Conservation (phyloP, 2,888 invertebrate species). For the Rhorus exstirpatorius region DNA sequence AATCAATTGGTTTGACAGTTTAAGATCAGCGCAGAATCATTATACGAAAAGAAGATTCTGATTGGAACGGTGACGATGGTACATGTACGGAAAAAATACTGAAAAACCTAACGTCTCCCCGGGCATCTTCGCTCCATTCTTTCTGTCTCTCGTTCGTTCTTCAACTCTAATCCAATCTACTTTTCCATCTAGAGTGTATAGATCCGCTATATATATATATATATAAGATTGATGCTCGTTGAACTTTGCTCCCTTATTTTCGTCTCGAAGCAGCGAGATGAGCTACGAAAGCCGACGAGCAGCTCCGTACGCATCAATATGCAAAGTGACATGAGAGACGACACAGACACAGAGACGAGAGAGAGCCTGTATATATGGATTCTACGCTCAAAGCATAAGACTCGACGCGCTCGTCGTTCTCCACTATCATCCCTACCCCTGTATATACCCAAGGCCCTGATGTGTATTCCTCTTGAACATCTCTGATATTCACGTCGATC, state of each 20-base stretch:
- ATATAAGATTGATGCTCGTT: slow-evolving; percentile 1
- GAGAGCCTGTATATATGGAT: neutral
- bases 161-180: neutral
- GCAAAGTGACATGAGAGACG: slow-evolving; percentile 56
- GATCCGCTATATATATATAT: too few relatives aligned
- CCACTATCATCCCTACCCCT: slow-evolving; percentile 22
- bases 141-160: too few relatives aligned
- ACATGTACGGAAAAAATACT: too few relatives aligned
- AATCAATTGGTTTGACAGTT: too few relatives aligned
- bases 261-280: neutral
- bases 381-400: slow-evolving; percentile 28
- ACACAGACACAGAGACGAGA: slow-evolving; percentile 12
- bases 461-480: neutral
- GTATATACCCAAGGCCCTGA: slow-evolving; percentile 3
- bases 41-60: too few relatives aligned
- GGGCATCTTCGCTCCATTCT: too few relatives aligned
- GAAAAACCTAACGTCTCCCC: too few relatives aligned
- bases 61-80: too few relatives aligned
- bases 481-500: neutral
- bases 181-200: too few relatives aligned
- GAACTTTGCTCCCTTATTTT: slow-evolving; percentile 34
- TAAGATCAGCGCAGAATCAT: too few relatives aligned
- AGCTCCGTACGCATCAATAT: slow-evolving; percentile 55
- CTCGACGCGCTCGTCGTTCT: slow-evolving; percentile 17
- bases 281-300: slow-evolving; percentile 27